Evolutionary conservation across 2,888 invertebrate species (phyloP).

Genomic region (Synergus itoensis): DNA sequence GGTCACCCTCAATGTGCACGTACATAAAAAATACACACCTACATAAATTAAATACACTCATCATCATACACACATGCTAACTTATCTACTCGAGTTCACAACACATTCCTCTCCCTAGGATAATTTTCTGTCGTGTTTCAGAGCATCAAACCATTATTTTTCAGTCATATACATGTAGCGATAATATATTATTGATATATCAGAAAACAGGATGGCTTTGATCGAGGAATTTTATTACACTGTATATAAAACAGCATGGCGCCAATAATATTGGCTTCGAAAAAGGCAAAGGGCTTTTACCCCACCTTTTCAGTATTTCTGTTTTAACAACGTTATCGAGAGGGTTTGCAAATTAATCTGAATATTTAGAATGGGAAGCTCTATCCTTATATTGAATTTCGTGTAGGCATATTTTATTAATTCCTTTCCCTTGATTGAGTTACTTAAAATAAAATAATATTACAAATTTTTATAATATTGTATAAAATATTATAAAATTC

Average conservation of each 20-base stretch:
- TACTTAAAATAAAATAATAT: too few relatives aligned
- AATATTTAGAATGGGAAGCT: too few relatives aligned
- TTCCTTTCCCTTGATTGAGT: too few relatives aligned
- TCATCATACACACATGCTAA: constrained; percentile 12
- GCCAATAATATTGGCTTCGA: background rate
- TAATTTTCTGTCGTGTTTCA: constrained; percentile 21
- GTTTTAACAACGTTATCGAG: too few relatives aligned
- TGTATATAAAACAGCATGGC: background rate
- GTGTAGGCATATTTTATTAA: too few relatives aligned
- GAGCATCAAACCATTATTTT: constrained; percentile 16
- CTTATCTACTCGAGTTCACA: constrained; percentile 1
- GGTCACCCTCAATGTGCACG: constrained; percentile 49
- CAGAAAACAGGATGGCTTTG: constrained; percentile 12
- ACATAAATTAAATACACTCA: constrained; percentile 41
- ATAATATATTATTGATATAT: constrained; percentile 30
- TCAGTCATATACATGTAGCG: background rate
- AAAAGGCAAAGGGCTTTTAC: constrained; percentile 6
- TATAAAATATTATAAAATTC: too few relatives aligned
- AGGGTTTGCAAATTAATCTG: too few relatives aligned
- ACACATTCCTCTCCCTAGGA: constrained; percentile 2
- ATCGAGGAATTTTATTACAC: background rate
- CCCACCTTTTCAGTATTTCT: background rate
- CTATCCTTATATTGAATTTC: too few relatives aligned
- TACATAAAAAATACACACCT: constrained; percentile 16
- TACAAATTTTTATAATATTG: too few relatives aligned